Conservation (phyloP, 2,113 vertebrate species). For the Elephantulus edwardii region DNA sequence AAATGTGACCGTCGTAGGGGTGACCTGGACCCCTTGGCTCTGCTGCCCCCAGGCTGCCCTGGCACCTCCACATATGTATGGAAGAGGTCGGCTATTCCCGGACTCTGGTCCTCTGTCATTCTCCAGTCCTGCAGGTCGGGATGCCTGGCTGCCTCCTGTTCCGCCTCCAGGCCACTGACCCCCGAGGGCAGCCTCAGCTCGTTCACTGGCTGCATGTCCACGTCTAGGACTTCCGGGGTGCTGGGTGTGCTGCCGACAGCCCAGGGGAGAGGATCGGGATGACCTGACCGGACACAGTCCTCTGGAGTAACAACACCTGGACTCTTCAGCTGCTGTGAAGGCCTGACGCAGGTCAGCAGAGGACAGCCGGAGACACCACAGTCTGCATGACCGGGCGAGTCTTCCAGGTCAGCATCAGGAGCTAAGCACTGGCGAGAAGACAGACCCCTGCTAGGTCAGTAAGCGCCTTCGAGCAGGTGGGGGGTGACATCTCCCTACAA, state of each 20-base stretch:
- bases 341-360: rapidly evolving
- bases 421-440: constrained; percentile 85
- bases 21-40: rapidly evolving
- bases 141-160: neutral
- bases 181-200: constrained; percentile 50
- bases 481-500: rapidly evolving
- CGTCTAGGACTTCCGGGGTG: neutral
- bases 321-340: rapidly evolving
- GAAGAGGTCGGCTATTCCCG: neutral
- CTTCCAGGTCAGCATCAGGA: constrained; percentile 91
- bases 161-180: rapidly evolving
- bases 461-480: rapidly evolving
- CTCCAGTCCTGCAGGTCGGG: neutral
- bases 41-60: rapidly evolving
- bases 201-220: constrained; percentile 78
- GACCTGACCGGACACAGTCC: neutral
- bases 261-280: neutral
- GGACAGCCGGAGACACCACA: constrained; percentile 46
- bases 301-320: neutral
- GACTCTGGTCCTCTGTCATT: neutral
- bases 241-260: neutral
- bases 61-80: neutral
- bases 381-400: constrained; percentile 60
- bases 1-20: neutral
- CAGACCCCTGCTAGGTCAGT: neutral